Conservation (phyloP, 2,113 vertebrate species). For the Chloebia gouldiae region DNA sequence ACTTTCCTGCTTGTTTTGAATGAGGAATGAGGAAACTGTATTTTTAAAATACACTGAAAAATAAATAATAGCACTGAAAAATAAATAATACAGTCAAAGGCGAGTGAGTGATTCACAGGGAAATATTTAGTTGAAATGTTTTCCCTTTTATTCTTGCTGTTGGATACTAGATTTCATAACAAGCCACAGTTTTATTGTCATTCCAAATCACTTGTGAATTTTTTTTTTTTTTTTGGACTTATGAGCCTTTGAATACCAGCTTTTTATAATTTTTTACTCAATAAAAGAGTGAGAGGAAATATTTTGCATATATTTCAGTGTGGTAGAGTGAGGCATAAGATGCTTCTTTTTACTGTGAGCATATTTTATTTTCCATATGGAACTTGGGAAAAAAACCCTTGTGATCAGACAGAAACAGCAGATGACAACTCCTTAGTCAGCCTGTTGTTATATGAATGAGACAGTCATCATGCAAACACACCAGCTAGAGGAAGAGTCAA, state of each 20-base stretch:
- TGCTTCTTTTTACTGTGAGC: neutral
- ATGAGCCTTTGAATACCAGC: neutral
- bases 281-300: neutral
- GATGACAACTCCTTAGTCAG: neutral
- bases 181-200: neutral
- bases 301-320: neutral
- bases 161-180: neutral
- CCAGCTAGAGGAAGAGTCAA: neutral
- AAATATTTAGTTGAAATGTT: neutral
- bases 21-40: neutral
- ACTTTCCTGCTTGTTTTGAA: neutral
- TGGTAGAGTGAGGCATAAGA: neutral
- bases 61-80: neutral
- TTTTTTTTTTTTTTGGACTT: neutral
- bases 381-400: neutral
- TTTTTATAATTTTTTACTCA: neutral
- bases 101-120: neutral
- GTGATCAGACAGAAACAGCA: neutral
- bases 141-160: neutral
- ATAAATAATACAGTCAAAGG: neutral
- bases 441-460: neutral
- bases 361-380: neutral
- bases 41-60: neutral
- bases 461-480: neutral
- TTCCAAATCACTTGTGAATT: neutral